phyloP scores from a whole-genome alignment of 2,113 vertebrate species.

The Cololabis saira region DNA sequence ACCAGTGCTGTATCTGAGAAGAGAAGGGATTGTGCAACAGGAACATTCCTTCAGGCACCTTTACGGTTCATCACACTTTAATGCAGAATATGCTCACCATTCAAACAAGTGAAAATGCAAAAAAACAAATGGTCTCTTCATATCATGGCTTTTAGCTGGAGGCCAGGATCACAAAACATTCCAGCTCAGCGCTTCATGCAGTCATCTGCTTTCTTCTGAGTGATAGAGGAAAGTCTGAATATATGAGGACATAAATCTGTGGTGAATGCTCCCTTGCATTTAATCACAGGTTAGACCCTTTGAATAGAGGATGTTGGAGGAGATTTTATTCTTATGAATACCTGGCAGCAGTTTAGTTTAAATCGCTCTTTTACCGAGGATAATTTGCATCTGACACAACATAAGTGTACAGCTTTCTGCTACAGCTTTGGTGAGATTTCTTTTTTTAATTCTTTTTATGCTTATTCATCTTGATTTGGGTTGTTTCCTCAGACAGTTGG shows the following conservation, averaged over 20 bases:
- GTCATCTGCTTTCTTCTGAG: constrained; percentile 51
- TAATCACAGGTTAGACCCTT: constrained; percentile 28
- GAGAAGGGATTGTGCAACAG: background rate
- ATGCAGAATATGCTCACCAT: constrained; percentile 13
- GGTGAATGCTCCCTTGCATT: constrained; percentile 30
- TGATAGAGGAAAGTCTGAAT: constrained; percentile 45
- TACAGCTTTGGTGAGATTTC: constrained; percentile 19
- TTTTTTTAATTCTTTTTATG: constrained; percentile 10
- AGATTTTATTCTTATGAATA: constrained; percentile 40
- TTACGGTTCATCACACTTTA: constrained; percentile 23
- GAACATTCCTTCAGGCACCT: constrained; percentile 26
- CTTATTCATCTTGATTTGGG: no score
- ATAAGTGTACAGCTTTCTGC: background rate
- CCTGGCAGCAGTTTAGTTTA: constrained; percentile 36
- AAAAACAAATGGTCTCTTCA: constrained; percentile 29
- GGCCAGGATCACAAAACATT: constrained; percentile 63
- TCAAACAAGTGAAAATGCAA: constrained; percentile 61
- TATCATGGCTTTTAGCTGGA: constrained; percentile 54
- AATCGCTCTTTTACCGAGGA: background rate
- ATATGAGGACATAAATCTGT: constrained; percentile 35
- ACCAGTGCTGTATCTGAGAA: background rate
- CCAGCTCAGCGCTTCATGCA: constrained; percentile 57
- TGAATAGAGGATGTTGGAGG: constrained; percentile 14
- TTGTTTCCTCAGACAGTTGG: background rate
- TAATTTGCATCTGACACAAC: background rate